These are phyloP conservation scores for Hydra vulgaris DNA, from an alignment of 30 jellyfish, hydroid and myxozoan species.

Conservation along the genomic window DNA sequence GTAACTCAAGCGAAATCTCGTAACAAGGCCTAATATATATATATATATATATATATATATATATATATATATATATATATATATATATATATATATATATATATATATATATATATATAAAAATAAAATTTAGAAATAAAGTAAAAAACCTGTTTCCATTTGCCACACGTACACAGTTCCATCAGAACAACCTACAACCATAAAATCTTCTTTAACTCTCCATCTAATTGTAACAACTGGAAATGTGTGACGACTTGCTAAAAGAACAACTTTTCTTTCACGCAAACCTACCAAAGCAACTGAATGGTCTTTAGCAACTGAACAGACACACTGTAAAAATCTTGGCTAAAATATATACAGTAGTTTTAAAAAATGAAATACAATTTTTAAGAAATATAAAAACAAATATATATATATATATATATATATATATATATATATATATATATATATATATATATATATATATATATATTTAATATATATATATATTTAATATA, in stretches of 20 bases:
- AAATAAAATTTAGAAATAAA: too few relatives aligned
- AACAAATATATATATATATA: too few relatives aligned
- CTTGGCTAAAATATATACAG: conserved; percentile 50
- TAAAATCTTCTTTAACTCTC: conserved; percentile 93
- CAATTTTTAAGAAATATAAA: too few relatives aligned
- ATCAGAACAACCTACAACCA: conserved; percentile 99
- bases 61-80: too few relatives aligned
- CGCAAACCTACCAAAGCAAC: conserved; percentile 89
- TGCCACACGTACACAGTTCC: conserved; percentile 99
- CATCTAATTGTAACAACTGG: conserved; percentile 97
- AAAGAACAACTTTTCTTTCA: conserved; percentile 60
- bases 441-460: not conserved
- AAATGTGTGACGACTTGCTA: conserved; percentile 95
- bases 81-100: too few relatives aligned
- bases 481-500: too few relatives aligned
- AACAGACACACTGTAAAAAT: conserved; percentile 65
- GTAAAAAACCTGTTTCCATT: conserved; percentile 99
- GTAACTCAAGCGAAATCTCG: too few relatives aligned
- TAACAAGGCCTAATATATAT: too few relatives aligned
- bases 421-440: not conserved
- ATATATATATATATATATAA: too few relatives aligned
- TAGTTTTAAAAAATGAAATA: not conserved
- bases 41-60: too few relatives aligned
- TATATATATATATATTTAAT: too few relatives aligned
- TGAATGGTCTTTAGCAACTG: conserved; percentile 99